Percentiles rank a stretch among this genome's conserved stretches.
These are phyloP conservation scores for Hydriomena furcata DNA, from an alignment of 2,888 invertebrate genomes.

Conservation along the genomic window DNA sequence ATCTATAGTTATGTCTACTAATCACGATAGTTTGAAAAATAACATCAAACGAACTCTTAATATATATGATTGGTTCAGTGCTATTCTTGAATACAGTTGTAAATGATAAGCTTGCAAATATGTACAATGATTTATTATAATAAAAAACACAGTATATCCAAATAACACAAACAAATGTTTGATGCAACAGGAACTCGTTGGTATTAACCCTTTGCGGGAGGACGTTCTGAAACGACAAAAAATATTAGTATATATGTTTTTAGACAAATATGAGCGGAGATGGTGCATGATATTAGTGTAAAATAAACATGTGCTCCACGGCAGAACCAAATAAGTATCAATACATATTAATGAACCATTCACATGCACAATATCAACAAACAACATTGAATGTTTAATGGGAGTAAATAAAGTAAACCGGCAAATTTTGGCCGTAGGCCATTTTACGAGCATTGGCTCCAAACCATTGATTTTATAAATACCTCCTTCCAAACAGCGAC, in stretches of 20 bases:
- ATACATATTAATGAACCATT: too few species aligned
- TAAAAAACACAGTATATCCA: constrained; percentile 7
- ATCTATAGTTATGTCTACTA: too few species aligned
- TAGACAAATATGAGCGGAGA: too few species aligned
- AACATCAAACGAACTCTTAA: too few species aligned
- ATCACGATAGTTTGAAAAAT: too few species aligned
- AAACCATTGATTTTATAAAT: constrained; percentile 24
- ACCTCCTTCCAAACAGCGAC: constrained; percentile 62
- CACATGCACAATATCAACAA: too few species aligned
- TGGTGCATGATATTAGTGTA: too few species aligned
- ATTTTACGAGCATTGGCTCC: neutral
- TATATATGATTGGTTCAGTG: neutral
- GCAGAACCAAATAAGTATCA: too few species aligned
- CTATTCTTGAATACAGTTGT: neutral
- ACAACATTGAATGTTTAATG: too few species aligned
- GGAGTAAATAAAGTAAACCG: too few species aligned
- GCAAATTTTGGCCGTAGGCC: too few species aligned
- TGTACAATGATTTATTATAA: constrained; percentile 15
- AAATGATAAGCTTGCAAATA: neutral
- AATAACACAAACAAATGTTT: constrained; percentile 14
- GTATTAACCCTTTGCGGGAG: constrained; percentile 2
- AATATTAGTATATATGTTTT: neutral
- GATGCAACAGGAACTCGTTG: constrained; percentile 1
- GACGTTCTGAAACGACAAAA: constrained; percentile 12
- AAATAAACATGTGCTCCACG: too few species aligned